These are phyloP conservation scores for Mesorhabditis sp. DNA, from an alignment of 2,888 invertebrate genomes.

Conservation along the genomic window DNA sequence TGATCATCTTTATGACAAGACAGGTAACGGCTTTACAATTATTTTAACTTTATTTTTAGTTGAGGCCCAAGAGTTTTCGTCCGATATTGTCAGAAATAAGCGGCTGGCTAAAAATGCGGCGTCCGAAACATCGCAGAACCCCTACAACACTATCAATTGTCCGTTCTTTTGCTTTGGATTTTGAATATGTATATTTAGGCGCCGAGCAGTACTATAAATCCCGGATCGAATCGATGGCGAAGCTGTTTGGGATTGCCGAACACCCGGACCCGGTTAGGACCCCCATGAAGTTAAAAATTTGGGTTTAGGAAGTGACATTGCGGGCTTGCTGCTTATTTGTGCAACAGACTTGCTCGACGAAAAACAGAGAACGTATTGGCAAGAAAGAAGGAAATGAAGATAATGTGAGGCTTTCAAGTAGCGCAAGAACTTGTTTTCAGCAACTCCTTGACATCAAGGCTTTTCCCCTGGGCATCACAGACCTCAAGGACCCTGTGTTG, in stretches of 20 bases:
- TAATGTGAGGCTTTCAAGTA: conserved; percentile 7
- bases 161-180: background rate
- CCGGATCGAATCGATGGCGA: conserved; percentile 20
- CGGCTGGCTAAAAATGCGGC: background rate
- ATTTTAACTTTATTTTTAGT: conserved; percentile 8
- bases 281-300: conserved; percentile 13
- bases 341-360: conserved; percentile 24
- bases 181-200: background rate
- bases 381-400: conserved; percentile 14
- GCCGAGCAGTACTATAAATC: background rate
- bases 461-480: conserved; percentile 33
- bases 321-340: conserved; percentile 36
- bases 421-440: conserved; percentile 12
- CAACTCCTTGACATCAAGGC: conserved; percentile 30
- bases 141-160: conserved; percentile 6
- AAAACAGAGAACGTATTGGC: conserved; percentile 17
- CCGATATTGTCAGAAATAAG: background rate
- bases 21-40: conserved; percentile 14
- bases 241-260: conserved; percentile 25
- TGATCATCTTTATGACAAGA: conserved; percentile 25
- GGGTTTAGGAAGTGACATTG: conserved; percentile 12
- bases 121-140: background rate
- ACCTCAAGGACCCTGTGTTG: conserved; percentile 24
- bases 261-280: conserved; percentile 24
- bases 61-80: conserved; percentile 14